Percentiles rank a stretch among this genome's conserved stretches.
These are phyloP conservation scores for Salpingus planirostris DNA, from an alignment of 2,888 invertebrate genomes.

Conservation along the genomic window DNA sequence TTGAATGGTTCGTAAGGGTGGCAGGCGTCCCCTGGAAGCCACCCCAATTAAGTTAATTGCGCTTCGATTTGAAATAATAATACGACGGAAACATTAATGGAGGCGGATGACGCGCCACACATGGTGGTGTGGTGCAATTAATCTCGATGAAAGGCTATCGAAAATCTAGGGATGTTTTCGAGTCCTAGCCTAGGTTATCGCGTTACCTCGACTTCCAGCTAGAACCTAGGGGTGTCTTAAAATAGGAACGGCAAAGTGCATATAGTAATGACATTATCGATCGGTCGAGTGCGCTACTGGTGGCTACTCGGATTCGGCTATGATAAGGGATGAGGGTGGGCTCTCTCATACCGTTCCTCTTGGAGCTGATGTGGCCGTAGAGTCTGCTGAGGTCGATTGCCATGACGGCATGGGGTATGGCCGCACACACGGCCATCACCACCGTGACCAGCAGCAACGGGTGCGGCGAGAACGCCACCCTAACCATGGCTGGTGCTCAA, in stretches of 20 bases:
- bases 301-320: conserved; percentile 2
- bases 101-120: too few relatives aligned
- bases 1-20: conserved; percentile 96
- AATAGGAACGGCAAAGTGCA: too few relatives aligned
- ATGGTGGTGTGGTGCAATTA: too few relatives aligned
- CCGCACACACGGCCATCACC: conserved; percentile 53
- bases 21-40: conserved; percentile 60
- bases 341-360: conserved; percentile 65
- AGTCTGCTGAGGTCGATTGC: conserved; percentile 74
- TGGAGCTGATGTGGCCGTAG: conserved; percentile 66
- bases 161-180: too few relatives aligned
- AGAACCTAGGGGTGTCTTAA: too few relatives aligned
- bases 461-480: conserved; percentile 38
- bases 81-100: too few relatives aligned
- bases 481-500: conserved; percentile 38
- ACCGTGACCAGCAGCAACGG: conserved; percentile 43
- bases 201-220: too few relatives aligned
- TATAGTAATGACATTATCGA: conserved; percentile 27
- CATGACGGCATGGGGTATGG: conserved; percentile 56
- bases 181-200: too few relatives aligned
- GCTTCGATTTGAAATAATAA: neutral
- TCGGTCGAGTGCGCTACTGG: conserved; percentile 26
- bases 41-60: neutral
- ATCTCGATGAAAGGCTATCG: too few relatives aligned
- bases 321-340: too few relatives aligned